Base-by-base conservation (phyloP, 2,888 invertebrate genomes). In the Ypsolopha scabrella region DNA sequence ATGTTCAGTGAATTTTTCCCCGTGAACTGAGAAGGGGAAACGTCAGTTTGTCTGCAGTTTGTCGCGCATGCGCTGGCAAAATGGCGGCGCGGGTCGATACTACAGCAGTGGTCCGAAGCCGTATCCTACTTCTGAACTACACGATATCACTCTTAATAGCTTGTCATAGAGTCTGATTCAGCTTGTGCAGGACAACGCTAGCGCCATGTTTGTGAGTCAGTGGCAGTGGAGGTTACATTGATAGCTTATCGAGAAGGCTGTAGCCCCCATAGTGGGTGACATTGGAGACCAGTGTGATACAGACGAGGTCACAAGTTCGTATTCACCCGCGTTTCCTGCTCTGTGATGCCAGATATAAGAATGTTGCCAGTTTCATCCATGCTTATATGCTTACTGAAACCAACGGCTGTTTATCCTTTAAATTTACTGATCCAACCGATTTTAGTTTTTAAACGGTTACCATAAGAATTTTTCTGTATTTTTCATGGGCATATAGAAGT, bases 31-130 rank as follows among this genome's bases (percentile, higher is more conserved):
- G 58, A 62, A 24, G 58, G 57, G 53, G 58, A 72, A 79, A 80
- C 78, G 80, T 81, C 81, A 81, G 69, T 64, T 66, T 65, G 74
- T 77, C 80, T 80, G 82, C 82, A 81, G 13, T 41, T 2, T 9
- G 33, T 34, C 33, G 35, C 34, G 50, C 50, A 43, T 11, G 43
- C 43, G 49, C 49, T 41, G 24, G 34, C 33, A 50, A 50, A 10
- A 50, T 50, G 50, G 50, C 50, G 41, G 6, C 41, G 35, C 6
- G 41, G 41, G 34, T 41, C 41, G 41, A 50, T 41, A 41, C 50
- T 24, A 24, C 24, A 24, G 50, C 50, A 35, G 34, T 6, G 8
- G 6, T 41, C 34, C 13, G 4, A 41, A 7, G 36, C 34, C n/a
- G 8, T 34, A 33, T 10, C 14, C 33, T 8, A 34, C n/a, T 24